Base-by-base conservation (phyloP, 2,888 invertebrate species). In the Clivina fossor region DNA sequence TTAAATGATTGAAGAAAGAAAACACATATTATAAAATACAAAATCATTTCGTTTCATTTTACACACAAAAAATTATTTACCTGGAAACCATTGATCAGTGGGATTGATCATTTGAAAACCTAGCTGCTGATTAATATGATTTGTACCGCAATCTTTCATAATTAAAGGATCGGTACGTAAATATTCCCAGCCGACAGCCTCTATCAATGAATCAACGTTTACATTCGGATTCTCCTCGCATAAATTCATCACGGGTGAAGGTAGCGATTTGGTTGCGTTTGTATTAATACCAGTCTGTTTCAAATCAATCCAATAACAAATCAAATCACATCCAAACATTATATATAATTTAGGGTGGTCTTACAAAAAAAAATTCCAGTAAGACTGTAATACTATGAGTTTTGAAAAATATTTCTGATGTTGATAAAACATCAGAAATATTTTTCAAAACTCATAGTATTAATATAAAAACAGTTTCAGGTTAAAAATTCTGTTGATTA, bases 61-160 rank as follows among this genome's bases (percentile, higher is more conserved):
- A 13, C n/a, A 11, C 13, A 15, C 30, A n/a, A n/a, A n/a, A 15
- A 9, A 44, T 44, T n/a, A 64, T 66, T 69, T 70, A 85, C 88
- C 91, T 70, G 90, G 90, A 71, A 91, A 93, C 89, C 90, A 91
- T 61, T 86, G 83, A 64, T 93, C 88, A 1, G 88, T 88, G 1
- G 93, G 93, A 74, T 92, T 91, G 46, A 93, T 77, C 69, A 85
- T 81, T 69, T 92, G 90, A 72, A 92, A 93, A 40, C 93, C 93
- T 63, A 86, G 81, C 71, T 92, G 91, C 67, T 84, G 79, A 68
- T 84, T 81, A 62, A 88, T 84, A 62, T 82, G 79, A 54, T 80
- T 78, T 64, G 82, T 79, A 1, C 89, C 90, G 18, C 87, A 88
- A 68, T 91, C 90, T 57, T 80, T 79, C 9, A 88, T 66, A 18